Conservation (phyloP, 2,113 vertebrate genomes). For the Nicator chloris region DNA sequence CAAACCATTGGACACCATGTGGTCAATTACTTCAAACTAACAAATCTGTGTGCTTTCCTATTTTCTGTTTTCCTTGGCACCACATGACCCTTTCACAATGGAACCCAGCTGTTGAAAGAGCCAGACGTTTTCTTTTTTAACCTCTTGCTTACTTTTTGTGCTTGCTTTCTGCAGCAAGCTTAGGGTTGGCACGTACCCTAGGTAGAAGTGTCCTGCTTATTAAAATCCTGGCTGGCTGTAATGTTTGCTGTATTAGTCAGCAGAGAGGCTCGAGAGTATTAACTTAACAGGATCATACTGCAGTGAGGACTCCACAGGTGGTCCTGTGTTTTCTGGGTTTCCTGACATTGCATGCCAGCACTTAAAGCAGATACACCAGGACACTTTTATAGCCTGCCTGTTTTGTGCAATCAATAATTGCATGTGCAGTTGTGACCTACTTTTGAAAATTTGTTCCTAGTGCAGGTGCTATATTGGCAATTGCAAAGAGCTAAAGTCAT, state of each 20-base stretch:
- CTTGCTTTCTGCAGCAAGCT: not conserved
- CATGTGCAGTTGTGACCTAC: conserved; percentile 24
- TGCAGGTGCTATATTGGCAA: conserved; percentile 23
- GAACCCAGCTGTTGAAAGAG: conserved; percentile 76
- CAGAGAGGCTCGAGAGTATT: conserved; percentile 32
- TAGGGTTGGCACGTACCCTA: not conserved
- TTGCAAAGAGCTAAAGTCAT: not conserved
- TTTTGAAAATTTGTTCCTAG: not conserved
- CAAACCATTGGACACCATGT: conserved; percentile 79
- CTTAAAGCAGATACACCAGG: conserved; percentile 30
- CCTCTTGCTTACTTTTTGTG: conserved; percentile 55
- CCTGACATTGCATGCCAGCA: conserved; percentile 18
- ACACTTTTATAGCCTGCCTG: conserved; percentile 21
- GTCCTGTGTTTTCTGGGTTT: conserved; percentile 42
- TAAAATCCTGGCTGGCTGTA: conserved; percentile 28
- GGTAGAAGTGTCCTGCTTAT: not conserved
- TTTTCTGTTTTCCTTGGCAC: conserved; percentile 85
- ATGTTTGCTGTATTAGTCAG: conserved; percentile 47
- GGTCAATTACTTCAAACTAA: conserved; percentile 84
- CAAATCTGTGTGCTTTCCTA: conserved; percentile 78
- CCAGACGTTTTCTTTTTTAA: conserved; percentile 60
- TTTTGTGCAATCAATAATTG: conserved; percentile 12
- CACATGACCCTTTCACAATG: conserved; percentile 68
- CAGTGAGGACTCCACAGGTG: conserved; percentile 25
- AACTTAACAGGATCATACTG: conserved; percentile 23